A percentile compares a stretch with the other conserved stretches of the same genome.
phyloP scores from a whole-genome alignment of 64 coral and sea anemone genomes.

The Stylophora pistillata region DNA sequence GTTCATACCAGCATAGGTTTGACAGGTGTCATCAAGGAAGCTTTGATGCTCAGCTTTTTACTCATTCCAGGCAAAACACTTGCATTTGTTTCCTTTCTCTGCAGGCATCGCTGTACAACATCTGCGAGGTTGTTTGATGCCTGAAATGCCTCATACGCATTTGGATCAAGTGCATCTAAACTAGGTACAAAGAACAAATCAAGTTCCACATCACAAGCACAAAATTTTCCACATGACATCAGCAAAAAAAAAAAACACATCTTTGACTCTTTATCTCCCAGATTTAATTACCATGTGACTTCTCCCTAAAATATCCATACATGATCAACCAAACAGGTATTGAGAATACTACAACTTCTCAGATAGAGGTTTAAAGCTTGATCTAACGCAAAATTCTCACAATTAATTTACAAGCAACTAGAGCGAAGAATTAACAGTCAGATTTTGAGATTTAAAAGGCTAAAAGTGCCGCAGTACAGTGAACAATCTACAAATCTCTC shows the following conservation, averaged over 20 bases:
- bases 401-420: too few relatives aligned
- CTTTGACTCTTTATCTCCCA: too few relatives aligned
- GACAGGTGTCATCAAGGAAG: slow-evolving; percentile 93
- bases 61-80: slow-evolving; percentile 73
- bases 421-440: too few relatives aligned
- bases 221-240: too few relatives aligned
- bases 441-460: too few relatives aligned
- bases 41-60: slow-evolving; percentile 90
- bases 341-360: too few relatives aligned
- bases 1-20: slow-evolving; percentile 83
- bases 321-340: background rate
- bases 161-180: slow-evolving; percentile 89
- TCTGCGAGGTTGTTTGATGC: slow-evolving; percentile 89
- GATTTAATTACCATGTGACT: too few relatives aligned
- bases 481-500: too few relatives aligned
- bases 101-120: slow-evolving; percentile 87
- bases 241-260: too few relatives aligned
- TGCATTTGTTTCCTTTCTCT: slow-evolving; percentile 43
- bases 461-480: too few relatives aligned
- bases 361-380: too few relatives aligned
- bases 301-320: background rate
- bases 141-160: slow-evolving; percentile 97
- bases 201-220: background rate
- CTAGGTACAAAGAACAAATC: slow-evolving; percentile 30
- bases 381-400: too few relatives aligned